Evolutionary conservation across 2,113 vertebrate genomes (phyloP).

Genomic region (Mus spicilegus): DNA sequence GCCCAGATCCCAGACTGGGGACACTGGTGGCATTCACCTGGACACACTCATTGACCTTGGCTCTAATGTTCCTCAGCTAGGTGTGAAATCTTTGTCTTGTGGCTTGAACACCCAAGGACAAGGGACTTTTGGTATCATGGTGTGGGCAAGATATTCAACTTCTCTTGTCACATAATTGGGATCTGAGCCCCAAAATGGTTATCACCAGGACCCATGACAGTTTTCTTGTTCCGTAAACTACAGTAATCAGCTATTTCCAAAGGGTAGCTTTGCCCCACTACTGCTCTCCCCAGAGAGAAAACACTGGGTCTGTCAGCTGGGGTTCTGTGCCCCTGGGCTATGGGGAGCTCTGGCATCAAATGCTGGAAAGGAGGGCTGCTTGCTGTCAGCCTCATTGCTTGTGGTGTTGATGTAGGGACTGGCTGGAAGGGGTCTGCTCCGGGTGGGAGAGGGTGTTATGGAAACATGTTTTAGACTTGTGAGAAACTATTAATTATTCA

Average conservation of each 20-base stretch:
- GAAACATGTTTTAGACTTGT: conserved; percentile 67
- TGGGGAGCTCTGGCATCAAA: neutral
- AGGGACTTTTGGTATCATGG: neutral
- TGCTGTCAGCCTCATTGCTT: neutral
- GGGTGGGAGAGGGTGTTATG: neutral
- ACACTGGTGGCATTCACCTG: neutral
- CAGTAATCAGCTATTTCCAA: neutral
- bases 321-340: neutral
- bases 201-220: neutral
- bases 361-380: neutral
- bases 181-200: neutral
- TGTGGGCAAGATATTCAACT: neutral
- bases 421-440: neutral
- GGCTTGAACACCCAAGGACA: fast-evolving
- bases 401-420: neutral
- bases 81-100: neutral
- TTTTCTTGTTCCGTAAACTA: neutral
- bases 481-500: conserved; percentile 84
- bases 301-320: neutral
- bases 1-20: neutral
- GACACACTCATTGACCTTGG: fast-evolving
- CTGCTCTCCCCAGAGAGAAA: neutral
- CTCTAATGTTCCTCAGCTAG: neutral
- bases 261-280: neutral
- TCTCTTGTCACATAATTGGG: neutral